A percentile compares a stretch with the other conserved stretches of the same genome.
These are phyloP conservation scores for Oscheius sp. DNA, from an alignment of 2,888 invertebrate species.

Conservation along the genomic window DNA sequence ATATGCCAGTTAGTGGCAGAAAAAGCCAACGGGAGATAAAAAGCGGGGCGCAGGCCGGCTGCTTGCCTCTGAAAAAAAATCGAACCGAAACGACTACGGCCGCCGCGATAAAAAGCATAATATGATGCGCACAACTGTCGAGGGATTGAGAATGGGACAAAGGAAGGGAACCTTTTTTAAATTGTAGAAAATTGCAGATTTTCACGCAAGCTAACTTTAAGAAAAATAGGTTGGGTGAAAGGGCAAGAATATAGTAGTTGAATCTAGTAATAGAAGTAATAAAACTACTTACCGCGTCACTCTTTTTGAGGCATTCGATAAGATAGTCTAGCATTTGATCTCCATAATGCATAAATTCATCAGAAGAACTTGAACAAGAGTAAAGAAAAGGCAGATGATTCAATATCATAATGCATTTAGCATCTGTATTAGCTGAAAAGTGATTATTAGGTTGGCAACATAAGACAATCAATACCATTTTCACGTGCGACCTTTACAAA, in stretches of 20 bases:
- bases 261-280: background rate
- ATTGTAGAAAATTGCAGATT: too few species aligned
- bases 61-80: constrained; percentile 23
- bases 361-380: constrained; percentile 24
- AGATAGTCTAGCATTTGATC: constrained; percentile 7
- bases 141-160: constrained; percentile 5
- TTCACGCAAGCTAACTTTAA: too few species aligned
- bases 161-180: too few species aligned
- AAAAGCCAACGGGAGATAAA: constrained; percentile 30
- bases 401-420: background rate
- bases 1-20: constrained; percentile 29
- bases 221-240: too few species aligned
- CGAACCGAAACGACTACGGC: constrained; percentile 30
- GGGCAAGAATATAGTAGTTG: background rate
- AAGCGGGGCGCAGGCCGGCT: constrained; percentile 26
- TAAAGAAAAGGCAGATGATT: constrained; percentile 17
- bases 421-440: constrained; percentile 16
- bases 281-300: background rate
- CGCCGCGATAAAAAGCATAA: constrained; percentile 28
- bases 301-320: background rate
- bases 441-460: background rate
- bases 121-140: constrained; percentile 10
- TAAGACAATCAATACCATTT: background rate
- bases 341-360: constrained; percentile 16
- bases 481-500: constrained; percentile 24